Conservation (phyloP, 2,888 invertebrate genomes). For the Sphaerophoria taeniata region DNA sequence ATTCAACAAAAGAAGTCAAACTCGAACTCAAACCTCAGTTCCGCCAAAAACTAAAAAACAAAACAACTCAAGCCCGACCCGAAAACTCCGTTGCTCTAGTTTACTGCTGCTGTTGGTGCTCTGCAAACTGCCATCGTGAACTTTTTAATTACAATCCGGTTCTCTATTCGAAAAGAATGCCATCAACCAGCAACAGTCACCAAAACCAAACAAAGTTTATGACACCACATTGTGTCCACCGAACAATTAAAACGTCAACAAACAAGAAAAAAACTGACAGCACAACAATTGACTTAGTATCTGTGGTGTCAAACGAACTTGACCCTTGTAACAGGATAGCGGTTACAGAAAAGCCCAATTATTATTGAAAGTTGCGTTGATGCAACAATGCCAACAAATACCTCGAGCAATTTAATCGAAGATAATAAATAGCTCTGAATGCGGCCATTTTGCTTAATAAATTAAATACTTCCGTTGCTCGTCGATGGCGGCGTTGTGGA, state of each 20-base stretch:
- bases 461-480: constrained; percentile 25
- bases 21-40: constrained; percentile 2
- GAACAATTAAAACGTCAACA: constrained; percentile 29
- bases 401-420: constrained; percentile 6
- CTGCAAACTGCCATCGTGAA: constrained; percentile 32
- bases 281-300: constrained; percentile 35
- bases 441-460: constrained; percentile 24
- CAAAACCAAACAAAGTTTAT: neutral
- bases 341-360: neutral
- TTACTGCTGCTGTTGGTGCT: constrained; percentile 7
- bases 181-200: neutral
- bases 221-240: constrained; percentile 18
- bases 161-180: constrained; percentile 17
- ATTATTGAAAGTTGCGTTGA: neutral
- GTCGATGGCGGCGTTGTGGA: neutral
- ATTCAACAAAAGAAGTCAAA: neutral
- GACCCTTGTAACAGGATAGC: neutral
- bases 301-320: constrained; percentile 48
- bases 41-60: constrained; percentile 3
- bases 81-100: constrained; percentile 26
- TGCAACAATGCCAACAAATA: constrained; percentile 16
- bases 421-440: constrained; percentile 7
- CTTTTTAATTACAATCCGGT: constrained; percentile 4
- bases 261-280: constrained; percentile 10
- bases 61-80: neutral